phyloP scores from a whole-genome alignment of 2,113 vertebrate genomes.

The Salvator merianae region DNA sequence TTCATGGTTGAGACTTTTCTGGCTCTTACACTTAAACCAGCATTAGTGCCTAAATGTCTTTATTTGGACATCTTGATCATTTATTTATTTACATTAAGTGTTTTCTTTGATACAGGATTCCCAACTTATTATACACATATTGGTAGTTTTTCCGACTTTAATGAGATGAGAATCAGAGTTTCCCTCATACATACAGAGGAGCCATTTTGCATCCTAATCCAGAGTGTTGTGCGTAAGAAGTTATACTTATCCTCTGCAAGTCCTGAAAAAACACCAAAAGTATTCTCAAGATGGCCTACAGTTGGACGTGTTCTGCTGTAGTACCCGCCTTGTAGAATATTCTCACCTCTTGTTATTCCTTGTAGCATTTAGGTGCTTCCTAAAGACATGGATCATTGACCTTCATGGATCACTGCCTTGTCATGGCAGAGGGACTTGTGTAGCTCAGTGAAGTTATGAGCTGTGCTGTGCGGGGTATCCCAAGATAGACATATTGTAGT shows the following conservation, averaged over 20 bases:
- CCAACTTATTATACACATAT: not conserved
- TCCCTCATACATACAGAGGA: not conserved
- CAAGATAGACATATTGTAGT: no score
- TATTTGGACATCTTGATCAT: not conserved
- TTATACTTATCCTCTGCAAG: not conserved
- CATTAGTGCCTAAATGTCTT: not conserved
- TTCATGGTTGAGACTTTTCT: constrained; percentile 11
- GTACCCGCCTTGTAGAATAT: no score
- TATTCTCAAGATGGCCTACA: not conserved
- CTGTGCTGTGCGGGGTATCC: no score
- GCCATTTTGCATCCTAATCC: not conserved
- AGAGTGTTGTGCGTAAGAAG: not conserved
- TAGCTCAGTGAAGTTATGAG: no score
- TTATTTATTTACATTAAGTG: not conserved
- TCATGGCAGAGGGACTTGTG: no score
- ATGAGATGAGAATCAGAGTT: not conserved
- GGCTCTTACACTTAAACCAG: not conserved
- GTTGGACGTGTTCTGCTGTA: not conserved
- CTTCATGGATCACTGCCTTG: no score
- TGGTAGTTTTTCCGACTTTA: not conserved
- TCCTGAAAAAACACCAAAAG: not conserved
- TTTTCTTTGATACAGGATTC: not conserved
- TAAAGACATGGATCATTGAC: no score
- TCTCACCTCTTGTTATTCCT: no score
- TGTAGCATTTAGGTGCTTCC: no score